Conservation (phyloP, 2,113 vertebrate species). For the Rhinolophus sinicus region DNA sequence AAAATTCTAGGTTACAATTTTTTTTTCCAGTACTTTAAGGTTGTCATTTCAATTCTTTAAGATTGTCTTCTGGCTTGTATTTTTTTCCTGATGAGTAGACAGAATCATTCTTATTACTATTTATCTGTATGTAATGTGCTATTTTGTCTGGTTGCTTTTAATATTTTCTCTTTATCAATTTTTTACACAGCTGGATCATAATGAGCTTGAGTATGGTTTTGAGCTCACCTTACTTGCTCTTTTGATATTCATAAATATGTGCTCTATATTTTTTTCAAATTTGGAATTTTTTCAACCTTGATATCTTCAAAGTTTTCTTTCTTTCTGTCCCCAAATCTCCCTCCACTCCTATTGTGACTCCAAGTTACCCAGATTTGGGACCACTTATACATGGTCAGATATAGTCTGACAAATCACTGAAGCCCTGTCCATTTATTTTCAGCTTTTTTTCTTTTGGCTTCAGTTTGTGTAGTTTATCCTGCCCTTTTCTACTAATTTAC, state of each 20-base stretch:
- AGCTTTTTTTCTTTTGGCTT: background rate
- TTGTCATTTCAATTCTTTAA: background rate
- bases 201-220: background rate
- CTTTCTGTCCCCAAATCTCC: background rate
- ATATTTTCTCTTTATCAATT: background rate
- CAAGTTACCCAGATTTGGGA: background rate
- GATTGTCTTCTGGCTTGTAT: background rate
- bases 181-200: background rate
- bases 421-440: background rate
- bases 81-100: background rate
- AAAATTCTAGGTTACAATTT: background rate
- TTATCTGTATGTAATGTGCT: background rate
- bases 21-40: background rate
- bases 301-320: background rate
- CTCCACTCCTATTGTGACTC: background rate
- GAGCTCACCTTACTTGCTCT: background rate
- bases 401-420: background rate
- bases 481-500: background rate
- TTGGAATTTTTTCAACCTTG: background rate
- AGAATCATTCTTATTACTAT: background rate
- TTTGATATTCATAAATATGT: background rate
- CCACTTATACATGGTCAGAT: background rate
- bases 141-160: conserved; percentile 19
- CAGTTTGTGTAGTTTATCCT: background rate
- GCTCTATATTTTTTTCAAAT: background rate